A percentile compares a stretch with the other conserved stretches of the same genome.
These are phyloP conservation scores for Rhodinocichla rosea DNA, from an alignment of 2,113 vertebrate species.

Conservation along the genomic window DNA sequence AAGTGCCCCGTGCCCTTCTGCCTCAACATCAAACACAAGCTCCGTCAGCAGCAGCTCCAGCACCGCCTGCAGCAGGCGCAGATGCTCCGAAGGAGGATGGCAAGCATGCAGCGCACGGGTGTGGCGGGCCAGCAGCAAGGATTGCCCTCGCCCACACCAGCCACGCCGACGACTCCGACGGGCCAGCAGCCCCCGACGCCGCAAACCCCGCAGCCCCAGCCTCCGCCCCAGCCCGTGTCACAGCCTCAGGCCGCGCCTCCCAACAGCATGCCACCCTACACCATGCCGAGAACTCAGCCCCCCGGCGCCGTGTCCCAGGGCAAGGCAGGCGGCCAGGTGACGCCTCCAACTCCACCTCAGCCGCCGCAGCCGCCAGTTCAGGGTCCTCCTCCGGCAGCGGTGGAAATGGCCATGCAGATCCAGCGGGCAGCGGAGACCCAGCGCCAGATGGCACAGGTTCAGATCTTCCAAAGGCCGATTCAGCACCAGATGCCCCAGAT, in stretches of 20 bases:
- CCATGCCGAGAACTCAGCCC: slow-evolving; percentile 73
- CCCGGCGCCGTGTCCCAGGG: slow-evolving; percentile 75
- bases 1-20: slow-evolving; percentile 98
- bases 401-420: slow-evolving; percentile 98
- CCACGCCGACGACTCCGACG: slow-evolving; percentile 85
- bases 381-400: slow-evolving; percentile 93
- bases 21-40: slow-evolving; percentile 98
- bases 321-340: slow-evolving; percentile 78
- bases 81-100: slow-evolving; percentile 95
- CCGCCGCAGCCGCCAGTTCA: slow-evolving; percentile 67
- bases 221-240: slow-evolving; percentile 69
- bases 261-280: slow-evolving; percentile 73
- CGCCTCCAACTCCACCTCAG: slow-evolving; percentile 76
- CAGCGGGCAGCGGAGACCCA: slow-evolving; percentile 94
- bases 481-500: slow-evolving; percentile 86
- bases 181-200: slow-evolving; percentile 90
- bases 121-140: slow-evolving; percentile 82
- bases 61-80: slow-evolving; percentile 96
- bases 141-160: slow-evolving; percentile 88
- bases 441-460: slow-evolving; percentile 91
- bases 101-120: slow-evolving; percentile 91
- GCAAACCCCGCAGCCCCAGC: slow-evolving; percentile 86
- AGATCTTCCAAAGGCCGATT: slow-evolving; percentile 87
- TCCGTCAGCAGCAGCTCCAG: slow-evolving; percentile 95
- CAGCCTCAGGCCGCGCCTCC: slow-evolving; percentile 77